phyloP scores from a whole-genome alignment of 2,113 vertebrate species.

The Recurvirostra avosetta region DNA sequence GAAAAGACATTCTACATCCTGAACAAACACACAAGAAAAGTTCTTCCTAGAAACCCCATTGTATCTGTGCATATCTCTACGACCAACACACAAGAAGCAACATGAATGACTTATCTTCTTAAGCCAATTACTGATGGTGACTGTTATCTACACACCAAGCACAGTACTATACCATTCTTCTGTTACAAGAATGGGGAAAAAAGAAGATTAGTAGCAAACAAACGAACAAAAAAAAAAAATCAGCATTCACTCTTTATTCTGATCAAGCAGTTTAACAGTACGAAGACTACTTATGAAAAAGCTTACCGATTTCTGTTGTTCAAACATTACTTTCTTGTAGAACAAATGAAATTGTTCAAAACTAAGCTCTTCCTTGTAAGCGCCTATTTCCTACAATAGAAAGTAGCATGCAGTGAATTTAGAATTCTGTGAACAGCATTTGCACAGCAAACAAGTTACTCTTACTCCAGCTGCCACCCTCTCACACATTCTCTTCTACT shows the following conservation, averaged over 20 bases:
- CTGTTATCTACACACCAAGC: not conserved
- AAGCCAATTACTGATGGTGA: not conserved
- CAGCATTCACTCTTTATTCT: not conserved
- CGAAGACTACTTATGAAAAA: not conserved
- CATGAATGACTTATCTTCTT: not conserved
- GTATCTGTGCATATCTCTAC: not conserved
- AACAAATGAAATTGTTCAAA: constrained; percentile 96
- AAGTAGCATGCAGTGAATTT: not conserved
- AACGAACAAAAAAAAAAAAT: not conserved
- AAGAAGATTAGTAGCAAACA: not conserved
- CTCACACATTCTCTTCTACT: not conserved
- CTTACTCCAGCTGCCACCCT: not conserved
- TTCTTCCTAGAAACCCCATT: not conserved
- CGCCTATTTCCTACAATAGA: constrained; percentile 82
- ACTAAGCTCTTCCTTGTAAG: constrained; percentile 87
- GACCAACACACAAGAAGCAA: not conserved
- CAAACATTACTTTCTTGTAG: constrained; percentile 97
- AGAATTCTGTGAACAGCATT: not conserved
- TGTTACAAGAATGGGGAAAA: not conserved
- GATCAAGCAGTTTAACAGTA: not conserved
- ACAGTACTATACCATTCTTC: not conserved
- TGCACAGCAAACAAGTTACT: not conserved
- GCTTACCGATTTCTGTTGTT: constrained; percentile 88
- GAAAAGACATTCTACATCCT: not conserved
- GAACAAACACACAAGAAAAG: not conserved